Percentiles rank a stretch among this genome's conserved stretches.
Conservation (phyloP, 2,113 vertebrate species). For the Oplegnathus fasciatus region DNA sequence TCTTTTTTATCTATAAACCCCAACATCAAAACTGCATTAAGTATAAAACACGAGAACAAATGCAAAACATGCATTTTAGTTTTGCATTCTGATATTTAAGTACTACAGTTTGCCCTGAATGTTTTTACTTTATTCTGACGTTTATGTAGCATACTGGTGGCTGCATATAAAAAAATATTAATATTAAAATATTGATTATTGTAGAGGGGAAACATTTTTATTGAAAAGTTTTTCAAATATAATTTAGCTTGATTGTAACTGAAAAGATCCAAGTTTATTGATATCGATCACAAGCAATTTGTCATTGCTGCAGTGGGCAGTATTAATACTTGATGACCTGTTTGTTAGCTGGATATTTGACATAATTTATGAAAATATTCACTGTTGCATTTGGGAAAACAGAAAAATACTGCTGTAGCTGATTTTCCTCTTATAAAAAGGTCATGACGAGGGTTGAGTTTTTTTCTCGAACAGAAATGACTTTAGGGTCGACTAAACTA, state of each 20-base stretch:
- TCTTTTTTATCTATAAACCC: background rate
- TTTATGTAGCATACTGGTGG: background rate
- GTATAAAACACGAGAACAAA: background rate
- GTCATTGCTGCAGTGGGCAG: background rate
- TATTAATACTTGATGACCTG: background rate
- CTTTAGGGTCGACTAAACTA: constrained; percentile 31
- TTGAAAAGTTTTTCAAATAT: background rate
- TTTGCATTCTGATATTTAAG: background rate
- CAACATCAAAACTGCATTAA: no score
- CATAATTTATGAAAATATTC: background rate
- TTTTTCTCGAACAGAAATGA: background rate
- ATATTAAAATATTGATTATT: background rate
- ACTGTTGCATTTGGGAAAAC: background rate
- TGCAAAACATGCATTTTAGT: background rate
- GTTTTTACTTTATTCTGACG: background rate
- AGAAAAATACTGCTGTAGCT: background rate
- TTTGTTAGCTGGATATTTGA: background rate
- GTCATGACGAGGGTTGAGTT: background rate
- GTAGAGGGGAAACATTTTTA: background rate
- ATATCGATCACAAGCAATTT: background rate
- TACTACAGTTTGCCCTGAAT: background rate
- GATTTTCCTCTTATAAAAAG: background rate
- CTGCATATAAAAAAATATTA: background rate
- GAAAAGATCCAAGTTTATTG: background rate
- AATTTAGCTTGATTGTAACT: background rate